phyloP scores from a whole-genome alignment of 2,797 vertebrate species.

The Cheirogaleus major region DNA sequence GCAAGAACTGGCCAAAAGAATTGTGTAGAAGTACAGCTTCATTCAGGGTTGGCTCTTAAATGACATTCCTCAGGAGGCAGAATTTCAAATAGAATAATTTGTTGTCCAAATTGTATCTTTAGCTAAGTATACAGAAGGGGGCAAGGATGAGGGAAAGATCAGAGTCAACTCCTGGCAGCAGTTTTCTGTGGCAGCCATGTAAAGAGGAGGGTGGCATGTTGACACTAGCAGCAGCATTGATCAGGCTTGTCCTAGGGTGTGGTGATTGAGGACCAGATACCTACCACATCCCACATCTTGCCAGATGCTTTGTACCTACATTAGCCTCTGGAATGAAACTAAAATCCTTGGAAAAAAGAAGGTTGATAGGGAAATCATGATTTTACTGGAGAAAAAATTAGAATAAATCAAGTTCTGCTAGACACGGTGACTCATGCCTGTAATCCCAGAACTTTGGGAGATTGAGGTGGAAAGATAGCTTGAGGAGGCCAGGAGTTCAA shows the following conservation, averaged over 20 bases:
- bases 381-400: conserved; percentile 18
- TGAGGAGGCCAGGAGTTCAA: too few relatives aligned
- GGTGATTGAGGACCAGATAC: neutral
- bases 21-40: neutral
- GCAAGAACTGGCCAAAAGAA: neutral
- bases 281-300: neutral
- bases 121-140: neutral
- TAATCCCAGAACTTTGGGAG: too few relatives aligned
- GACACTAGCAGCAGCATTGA: neutral
- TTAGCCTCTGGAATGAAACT: neutral
- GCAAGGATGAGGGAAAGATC: neutral
- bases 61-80: neutral
- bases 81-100: neutral
- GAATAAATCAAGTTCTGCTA: neutral
- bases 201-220: neutral
- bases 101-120: neutral
- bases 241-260: neutral
- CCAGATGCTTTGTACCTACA: neutral
- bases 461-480: too few relatives aligned
- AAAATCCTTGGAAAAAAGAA: neutral
- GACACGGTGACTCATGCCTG: too few relatives aligned
- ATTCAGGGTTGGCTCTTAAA: neutral
- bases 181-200: neutral
- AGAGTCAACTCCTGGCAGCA: neutral
- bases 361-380: neutral